Conservation (phyloP, 1,140 invertebrate species). For the Holcopasites calliopsidis region DNA sequence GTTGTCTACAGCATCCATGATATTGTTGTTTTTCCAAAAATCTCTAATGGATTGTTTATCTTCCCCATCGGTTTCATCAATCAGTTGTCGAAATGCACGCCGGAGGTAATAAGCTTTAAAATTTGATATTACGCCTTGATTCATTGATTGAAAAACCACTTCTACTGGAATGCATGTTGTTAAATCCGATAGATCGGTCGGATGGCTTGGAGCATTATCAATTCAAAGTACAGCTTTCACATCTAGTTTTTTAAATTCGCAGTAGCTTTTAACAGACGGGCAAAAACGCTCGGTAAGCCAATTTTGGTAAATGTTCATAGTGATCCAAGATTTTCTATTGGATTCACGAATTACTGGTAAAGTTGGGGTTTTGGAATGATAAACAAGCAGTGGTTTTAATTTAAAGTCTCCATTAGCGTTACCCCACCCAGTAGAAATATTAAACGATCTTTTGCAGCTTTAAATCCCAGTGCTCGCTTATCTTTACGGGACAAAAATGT, state of each 20-base stretch:
- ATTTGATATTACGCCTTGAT: conserved; percentile 69
- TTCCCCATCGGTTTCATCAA: conserved; percentile 23
- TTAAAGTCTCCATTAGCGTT: conserved; percentile 74
- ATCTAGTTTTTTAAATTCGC: conserved; percentile 67
- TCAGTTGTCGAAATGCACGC: conserved; percentile 17
- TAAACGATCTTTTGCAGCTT: conserved; percentile 69
- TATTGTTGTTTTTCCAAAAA: conserved; percentile 57
- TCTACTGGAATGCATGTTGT: conserved; percentile 58
- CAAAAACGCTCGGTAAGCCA: conserved; percentile 54
- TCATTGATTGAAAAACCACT: conserved; percentile 69
- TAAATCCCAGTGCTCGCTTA: conserved; percentile 67
- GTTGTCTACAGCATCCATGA: conserved; percentile 52
- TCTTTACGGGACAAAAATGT: conserved; percentile 67
- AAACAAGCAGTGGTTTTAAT: conserved; percentile 77
- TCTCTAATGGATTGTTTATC: conserved; percentile 23
- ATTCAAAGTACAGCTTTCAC: conserved; percentile 75
- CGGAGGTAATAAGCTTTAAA: conserved; percentile 43
- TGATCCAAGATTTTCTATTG: conserved; percentile 60
- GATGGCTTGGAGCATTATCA: conserved; percentile 45
- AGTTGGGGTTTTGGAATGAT: conserved; percentile 72
- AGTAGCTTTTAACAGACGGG: conserved; percentile 65
- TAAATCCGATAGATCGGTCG: conserved; percentile 31
- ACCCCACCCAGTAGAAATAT: conserved; percentile 67
- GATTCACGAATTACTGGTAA: conserved; percentile 23
- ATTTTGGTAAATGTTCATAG: conserved; percentile 66